Base-by-base conservation (phyloP, 2,113 vertebrate genomes). In the Hemiprocne comata region DNA sequence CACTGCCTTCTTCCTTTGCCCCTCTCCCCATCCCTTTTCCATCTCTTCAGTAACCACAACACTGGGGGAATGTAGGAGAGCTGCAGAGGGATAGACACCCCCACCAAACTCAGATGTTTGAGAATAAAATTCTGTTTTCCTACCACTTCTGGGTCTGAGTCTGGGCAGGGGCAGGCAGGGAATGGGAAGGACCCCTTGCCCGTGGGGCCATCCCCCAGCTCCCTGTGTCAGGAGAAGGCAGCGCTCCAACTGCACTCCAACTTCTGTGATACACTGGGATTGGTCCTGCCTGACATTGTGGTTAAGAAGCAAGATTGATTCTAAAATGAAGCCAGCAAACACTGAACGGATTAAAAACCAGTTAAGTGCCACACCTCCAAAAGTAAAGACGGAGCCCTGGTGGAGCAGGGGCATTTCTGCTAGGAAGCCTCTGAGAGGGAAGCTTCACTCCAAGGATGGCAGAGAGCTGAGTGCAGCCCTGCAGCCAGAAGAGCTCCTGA, bases 391-490 rank as follows among this genome's bases (percentile, higher is more conserved):
- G 4, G 33, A 66, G 14, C 8, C 11, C 21, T 9, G 48, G 29
- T 2, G 4, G 62, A 69, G 16, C 6, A 1, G 29, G 16, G 14
- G 20, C 3, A 11, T 57, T 87, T 87, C 66, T 81, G 40, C 65
- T 70, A 38, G 42, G 58, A 89, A 61, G 40, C 13, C 26, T 81
- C 51, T 1, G 0, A 65, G 65, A 54, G 36, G 29, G 33, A 42
- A 42, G 40, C 40, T 12, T 42, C 40, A 42, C 78, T 55, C 36
- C 9, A 34, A 54, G n/a, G 21, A 31, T n/a, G 14, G 18, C 17
- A 84, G 16, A 0, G 7, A 73, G n/a, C 13, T 74, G 28, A 86
- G n/a, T 0, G 0, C 55, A 82, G 34, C 55, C 12, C 40, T 31
- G 15, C 33, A 70, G n/a, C 38, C 40, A 55, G 64, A 51, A 84